Conservation (phyloP, 2,888 invertebrate genomes). For the Cartodere bifasciata region DNA sequence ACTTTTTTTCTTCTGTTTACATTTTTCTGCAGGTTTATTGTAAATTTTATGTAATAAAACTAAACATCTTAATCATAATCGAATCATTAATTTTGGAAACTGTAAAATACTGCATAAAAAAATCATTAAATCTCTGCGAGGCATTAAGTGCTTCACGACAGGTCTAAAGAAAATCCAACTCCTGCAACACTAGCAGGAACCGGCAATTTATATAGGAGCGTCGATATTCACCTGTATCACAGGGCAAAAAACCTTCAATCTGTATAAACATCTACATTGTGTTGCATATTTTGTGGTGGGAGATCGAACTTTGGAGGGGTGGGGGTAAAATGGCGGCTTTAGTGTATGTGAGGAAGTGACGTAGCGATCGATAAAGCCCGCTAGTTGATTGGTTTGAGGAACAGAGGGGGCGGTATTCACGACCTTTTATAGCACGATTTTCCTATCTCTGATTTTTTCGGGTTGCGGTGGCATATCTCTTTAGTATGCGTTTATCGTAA, state of each 20-base stretch:
- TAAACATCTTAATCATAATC: no score
- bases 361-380: conserved; percentile 35
- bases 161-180: no score
- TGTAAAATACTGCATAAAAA: no score
- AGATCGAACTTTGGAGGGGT: conserved; percentile 11
- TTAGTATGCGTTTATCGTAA: no score
- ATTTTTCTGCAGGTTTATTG: no score
- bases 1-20: no score
- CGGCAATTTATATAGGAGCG: conserved; percentile 12
- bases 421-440: conserved; percentile 27
- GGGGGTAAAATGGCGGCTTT: conserved; percentile 25
- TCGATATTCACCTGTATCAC: conserved; percentile 16
- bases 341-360: conserved; percentile 29
- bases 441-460: conserved; percentile 32
- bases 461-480: no score
- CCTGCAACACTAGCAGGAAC: no score
- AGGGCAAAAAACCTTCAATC: conserved; percentile 17
- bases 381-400: conserved; percentile 31
- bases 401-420: conserved; percentile 26
- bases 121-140: no score
- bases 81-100: no score
- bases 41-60: no score
- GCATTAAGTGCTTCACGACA: no score
- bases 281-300: conserved; percentile 3
- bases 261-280: conserved; percentile 20